These are phyloP conservation scores for Corythoichthys intestinalis DNA, from an alignment of 2,113 vertebrate genomes.

Conservation along the genomic window DNA sequence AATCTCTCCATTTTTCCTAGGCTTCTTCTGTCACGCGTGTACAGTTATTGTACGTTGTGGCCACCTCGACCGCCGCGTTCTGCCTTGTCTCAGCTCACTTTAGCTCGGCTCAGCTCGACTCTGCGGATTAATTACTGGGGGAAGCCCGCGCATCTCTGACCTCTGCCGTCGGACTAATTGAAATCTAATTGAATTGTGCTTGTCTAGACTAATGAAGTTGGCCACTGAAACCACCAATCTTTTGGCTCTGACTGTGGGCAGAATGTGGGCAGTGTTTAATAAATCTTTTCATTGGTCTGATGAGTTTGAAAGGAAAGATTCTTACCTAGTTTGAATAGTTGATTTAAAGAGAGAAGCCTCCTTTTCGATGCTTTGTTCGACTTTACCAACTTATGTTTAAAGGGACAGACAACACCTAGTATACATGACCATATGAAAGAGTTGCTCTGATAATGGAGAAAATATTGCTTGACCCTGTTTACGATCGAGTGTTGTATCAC, in stretches of 20 bases:
- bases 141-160: constrained; percentile 71
- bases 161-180: constrained; percentile 74
- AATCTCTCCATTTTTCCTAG: neutral
- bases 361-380: neutral
- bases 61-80: constrained; percentile 38
- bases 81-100: constrained; percentile 49
- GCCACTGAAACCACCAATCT: constrained; percentile 69
- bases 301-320: constrained; percentile 23
- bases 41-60: constrained; percentile 28
- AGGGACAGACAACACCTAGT: neutral
- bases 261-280: constrained; percentile 28
- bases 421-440: too few relatives aligned
- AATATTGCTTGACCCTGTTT: too few relatives aligned
- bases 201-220: constrained; percentile 77
- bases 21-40: constrained; percentile 13
- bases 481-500: too few relatives aligned
- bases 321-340: neutral
- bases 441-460: too few relatives aligned
- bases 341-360: too few relatives aligned
- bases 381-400: neutral
- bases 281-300: neutral
- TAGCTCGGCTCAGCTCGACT: constrained; percentile 56
- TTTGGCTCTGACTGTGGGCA: constrained; percentile 46
- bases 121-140: constrained; percentile 71
- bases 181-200: constrained; percentile 79